These are phyloP conservation scores for Megaceryle alcyon DNA, from an alignment of 2,797 vertebrate genomes.

Conservation along the genomic window DNA sequence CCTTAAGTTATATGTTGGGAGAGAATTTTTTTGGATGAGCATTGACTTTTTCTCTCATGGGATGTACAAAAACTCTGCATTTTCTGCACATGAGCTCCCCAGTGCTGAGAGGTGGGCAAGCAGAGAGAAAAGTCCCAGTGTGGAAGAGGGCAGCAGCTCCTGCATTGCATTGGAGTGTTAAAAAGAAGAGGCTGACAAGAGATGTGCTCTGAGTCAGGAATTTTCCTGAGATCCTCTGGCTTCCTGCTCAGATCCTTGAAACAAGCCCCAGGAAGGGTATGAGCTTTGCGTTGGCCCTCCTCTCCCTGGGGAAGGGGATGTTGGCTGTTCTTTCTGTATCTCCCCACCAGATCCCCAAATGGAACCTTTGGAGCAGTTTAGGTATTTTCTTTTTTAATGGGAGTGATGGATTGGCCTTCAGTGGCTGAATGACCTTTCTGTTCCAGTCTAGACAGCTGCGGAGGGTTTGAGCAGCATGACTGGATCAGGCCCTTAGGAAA, in stretches of 20 bases:
- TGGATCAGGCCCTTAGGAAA: conserved; percentile 65
- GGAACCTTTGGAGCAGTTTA: conserved; percentile 49
- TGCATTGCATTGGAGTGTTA: not conserved
- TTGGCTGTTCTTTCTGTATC: conserved; percentile 9
- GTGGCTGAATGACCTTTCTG: conserved; percentile 68
- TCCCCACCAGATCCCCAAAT: conserved; percentile 18
- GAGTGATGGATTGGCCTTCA: conserved; percentile 69
- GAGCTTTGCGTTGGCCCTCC: not conserved
- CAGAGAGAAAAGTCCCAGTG: not conserved
- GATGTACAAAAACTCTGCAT: not conserved
- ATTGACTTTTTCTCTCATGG: accelerated
- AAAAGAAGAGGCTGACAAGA: not conserved
- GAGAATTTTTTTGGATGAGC: not conserved
- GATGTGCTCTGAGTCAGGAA: not conserved
- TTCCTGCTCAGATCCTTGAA: not conserved
- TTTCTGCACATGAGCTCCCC: accelerated
- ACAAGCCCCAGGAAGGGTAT: accelerated
- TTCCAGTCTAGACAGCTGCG: conserved; percentile 42
- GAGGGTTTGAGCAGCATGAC: conserved; percentile 34
- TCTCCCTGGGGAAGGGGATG: not conserved
- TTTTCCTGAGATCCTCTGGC: not conserved
- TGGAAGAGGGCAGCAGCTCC: not conserved
- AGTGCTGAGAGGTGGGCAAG: not conserved
- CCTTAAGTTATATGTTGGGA: not conserved
- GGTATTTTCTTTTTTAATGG: conserved; percentile 64